Conservation (phyloP, 2,797 vertebrate genomes). For the Paedocypris micromegethes region DNA sequence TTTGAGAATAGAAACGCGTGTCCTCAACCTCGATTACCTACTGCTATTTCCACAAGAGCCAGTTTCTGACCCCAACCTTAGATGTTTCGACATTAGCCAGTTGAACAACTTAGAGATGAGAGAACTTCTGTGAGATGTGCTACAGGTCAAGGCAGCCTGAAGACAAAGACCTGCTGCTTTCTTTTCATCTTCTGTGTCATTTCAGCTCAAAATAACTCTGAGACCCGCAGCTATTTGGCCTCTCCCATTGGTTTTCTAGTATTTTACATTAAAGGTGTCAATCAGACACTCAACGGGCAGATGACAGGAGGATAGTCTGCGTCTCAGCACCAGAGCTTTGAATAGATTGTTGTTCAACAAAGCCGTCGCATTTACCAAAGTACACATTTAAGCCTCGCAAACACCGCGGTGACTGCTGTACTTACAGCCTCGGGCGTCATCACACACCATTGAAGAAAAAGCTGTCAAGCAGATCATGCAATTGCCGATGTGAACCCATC, state of each 20-base stretch:
- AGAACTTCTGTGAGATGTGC: neutral
- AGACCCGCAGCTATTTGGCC: constrained; percentile 5
- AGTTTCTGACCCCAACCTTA: constrained; percentile 38
- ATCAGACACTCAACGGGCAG: constrained; percentile 11
- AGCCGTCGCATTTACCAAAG: neutral
- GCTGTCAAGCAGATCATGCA: constrained; percentile 38
- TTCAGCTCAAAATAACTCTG: constrained; percentile 9
- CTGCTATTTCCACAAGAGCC: constrained; percentile 41
- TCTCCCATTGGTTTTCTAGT: neutral
- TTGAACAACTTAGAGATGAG: constrained; percentile 21
- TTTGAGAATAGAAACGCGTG: constrained; percentile 10
- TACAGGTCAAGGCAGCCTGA: constrained; percentile 24
- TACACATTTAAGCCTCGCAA: neutral
- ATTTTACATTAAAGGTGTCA: constrained; percentile 28
- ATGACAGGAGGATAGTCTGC: neutral
- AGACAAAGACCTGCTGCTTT: constrained; percentile 20
- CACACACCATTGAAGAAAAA: constrained; percentile 16
- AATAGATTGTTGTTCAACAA: constrained; percentile 2
- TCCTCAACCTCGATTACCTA: constrained; percentile 23
- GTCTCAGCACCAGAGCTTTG: constrained; percentile 4
- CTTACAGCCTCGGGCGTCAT: constrained; percentile 20
- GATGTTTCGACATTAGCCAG: constrained; percentile 15
- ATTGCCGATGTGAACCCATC: constrained; percentile 33
- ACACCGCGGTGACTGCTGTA: constrained; percentile 4
- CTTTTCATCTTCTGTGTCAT: constrained; percentile 4